These are phyloP conservation scores for Drosophila leonis DNA, from an alignment of 2,888 invertebrate species.

Conservation along the genomic window DNA sequence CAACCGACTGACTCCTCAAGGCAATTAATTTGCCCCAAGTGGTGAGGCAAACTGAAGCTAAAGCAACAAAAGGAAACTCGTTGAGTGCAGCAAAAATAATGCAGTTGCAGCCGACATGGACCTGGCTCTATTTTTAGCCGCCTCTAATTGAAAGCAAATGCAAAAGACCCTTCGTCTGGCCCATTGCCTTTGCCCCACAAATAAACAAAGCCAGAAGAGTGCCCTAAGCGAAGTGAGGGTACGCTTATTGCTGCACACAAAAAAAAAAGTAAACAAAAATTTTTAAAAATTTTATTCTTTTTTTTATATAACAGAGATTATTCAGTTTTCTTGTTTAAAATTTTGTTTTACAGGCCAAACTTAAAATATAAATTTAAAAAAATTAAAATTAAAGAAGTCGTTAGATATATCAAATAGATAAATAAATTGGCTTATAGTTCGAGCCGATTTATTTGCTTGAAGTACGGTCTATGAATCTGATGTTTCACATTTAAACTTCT, in stretches of 20 bases:
- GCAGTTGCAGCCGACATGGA: conserved; percentile 33
- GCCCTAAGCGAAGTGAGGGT: conserved; percentile 15
- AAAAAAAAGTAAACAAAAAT: background rate
- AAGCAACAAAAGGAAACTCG: conserved; percentile 22
- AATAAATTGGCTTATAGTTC: too few species aligned
- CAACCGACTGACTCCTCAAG: conserved; percentile 50
- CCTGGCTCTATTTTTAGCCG: conserved; percentile 35
- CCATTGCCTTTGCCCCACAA: conserved; percentile 41
- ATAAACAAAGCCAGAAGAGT: conserved; percentile 32
- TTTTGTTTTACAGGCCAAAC: background rate
- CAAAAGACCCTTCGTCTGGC: conserved; percentile 36
- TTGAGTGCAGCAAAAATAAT: conserved; percentile 62
- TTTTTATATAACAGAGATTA: too few species aligned
- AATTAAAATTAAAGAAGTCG: background rate
- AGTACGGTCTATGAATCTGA: too few species aligned
- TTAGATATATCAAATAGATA: background rate
- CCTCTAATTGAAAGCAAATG: conserved; percentile 60
- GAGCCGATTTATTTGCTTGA: background rate
- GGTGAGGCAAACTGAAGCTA: conserved; percentile 12
- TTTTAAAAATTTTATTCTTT: too few species aligned
- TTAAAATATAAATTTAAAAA: background rate
- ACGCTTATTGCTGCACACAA: conserved; percentile 13
- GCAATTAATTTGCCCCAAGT: conserved; percentile 68
- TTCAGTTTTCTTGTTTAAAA: background rate
- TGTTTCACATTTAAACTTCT: background rate